These are phyloP conservation scores for Bombyx mori DNA, from an alignment of 1,140 invertebrate species.

Conservation along the genomic window DNA sequence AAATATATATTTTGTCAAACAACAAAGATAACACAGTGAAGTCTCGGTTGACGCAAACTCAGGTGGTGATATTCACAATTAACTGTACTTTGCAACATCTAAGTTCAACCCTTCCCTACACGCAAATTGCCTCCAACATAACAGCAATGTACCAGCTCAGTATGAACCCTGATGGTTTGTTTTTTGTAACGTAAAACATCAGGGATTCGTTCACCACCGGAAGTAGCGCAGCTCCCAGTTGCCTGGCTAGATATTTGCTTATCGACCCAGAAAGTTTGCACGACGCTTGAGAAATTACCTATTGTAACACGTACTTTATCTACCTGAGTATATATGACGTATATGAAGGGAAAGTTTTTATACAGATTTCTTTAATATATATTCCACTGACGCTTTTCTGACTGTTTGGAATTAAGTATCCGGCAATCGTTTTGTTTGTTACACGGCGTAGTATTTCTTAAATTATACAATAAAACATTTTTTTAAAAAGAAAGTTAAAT, in stretches of 20 bases:
- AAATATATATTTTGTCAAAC: background rate
- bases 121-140: slow-evolving; percentile 7
- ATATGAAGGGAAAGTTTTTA: background rate
- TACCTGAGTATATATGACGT: slow-evolving; percentile 3
- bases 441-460: too few relatives aligned
- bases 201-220: slow-evolving; percentile 16
- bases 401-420: too few relatives aligned
- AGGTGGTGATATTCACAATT: slow-evolving; percentile 4
- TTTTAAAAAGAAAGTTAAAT: too few relatives aligned
- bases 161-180: slow-evolving; percentile 23
- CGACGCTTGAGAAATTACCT: slow-evolving; percentile 22
- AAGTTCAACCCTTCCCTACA: slow-evolving; percentile 7
- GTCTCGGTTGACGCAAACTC: background rate
- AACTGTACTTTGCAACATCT: slow-evolving; percentile 1
- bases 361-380: too few relatives aligned
- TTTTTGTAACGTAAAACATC: slow-evolving; percentile 18
- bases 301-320: slow-evolving; percentile 5
- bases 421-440: too few relatives aligned
- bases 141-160: background rate
- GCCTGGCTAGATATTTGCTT: slow-evolving; percentile 27
- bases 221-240: slow-evolving; percentile 24
- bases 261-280: slow-evolving; percentile 30
- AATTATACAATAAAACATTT: too few relatives aligned
- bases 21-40: slow-evolving; percentile 1
- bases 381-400: too few relatives aligned